Evolutionary conservation across 2,888 invertebrate species (phyloP), one percentile per base, ranked within the genome.

Genomic region (Cosmopolites sordidus): DNA sequence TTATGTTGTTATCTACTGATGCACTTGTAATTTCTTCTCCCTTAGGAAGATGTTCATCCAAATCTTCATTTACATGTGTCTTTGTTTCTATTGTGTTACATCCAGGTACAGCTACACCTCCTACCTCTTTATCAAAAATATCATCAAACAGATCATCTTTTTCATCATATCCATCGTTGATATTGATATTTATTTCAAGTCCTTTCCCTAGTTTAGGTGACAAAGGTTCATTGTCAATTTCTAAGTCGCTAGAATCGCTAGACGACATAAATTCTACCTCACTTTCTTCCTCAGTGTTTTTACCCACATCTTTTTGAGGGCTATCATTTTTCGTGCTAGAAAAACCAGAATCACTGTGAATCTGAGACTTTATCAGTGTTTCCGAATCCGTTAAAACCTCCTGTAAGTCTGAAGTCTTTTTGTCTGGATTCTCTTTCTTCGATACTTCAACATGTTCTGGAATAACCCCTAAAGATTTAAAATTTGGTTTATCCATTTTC

Each of bases 101-200:
- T 42, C 16, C 14, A n/a, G n/a, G n/a, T n/a, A n/a, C n/a, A n/a
- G n/a, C n/a, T 47, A 48, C 17, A 48, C 61, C 5, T 38, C 6
- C 5, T 3, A 2, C 16, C 4, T 37, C 48, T n/a, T 45, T 43
- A n/a, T 41, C 61, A 69, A 87, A 88, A 53, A 88, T 71, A 73
- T 88, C 88, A n/a, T 83, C 82, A 75, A 89, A 89, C 52, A 89
- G 86, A 64, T 87, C 81, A 60, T 72, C 66, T 14, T 72, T 70
- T 48, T 77, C 61, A 55, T 73, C 67, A 51, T 79, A 69, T 16
- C 16, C 16, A 39, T 74, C 73, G 37, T 56, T 58, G 12, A 79
- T 65, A 66, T 82, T 73, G 17, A 78, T 69, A 11, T 40, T 40
- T 16, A 40, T 40, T 40, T 40, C 40, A 6, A 40, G 15, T 3